These are phyloP conservation scores for Lymantria dispar DNA, from an alignment of 2,888 invertebrate species.

Conservation along the genomic window DNA sequence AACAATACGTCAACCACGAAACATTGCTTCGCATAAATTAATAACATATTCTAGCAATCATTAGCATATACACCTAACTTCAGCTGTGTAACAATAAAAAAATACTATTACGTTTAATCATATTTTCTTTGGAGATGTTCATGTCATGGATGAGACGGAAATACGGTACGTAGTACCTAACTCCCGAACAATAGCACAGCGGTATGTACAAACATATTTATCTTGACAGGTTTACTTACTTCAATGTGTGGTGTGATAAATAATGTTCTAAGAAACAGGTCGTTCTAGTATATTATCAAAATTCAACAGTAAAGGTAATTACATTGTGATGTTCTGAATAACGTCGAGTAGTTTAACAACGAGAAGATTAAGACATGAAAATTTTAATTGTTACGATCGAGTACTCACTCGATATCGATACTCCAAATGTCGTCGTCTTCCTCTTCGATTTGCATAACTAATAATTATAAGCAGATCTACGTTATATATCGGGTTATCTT, in stretches of 20 bases:
- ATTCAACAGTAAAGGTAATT: constrained; percentile 37
- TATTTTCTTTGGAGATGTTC: constrained; percentile 20
- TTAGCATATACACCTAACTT: too few species aligned
- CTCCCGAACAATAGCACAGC: constrained; percentile 56
- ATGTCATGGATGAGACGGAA: constrained; percentile 36
- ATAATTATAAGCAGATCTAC: constrained; percentile 11
- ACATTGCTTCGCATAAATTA: too few species aligned
- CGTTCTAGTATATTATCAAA: constrained; percentile 48
- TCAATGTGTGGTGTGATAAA: constrained; percentile 53
- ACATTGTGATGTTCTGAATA: constrained; percentile 16
- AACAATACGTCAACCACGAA: too few species aligned
- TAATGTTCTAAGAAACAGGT: constrained; percentile 62
- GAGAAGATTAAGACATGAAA: constrained; percentile 25
- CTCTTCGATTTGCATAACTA: constrained; percentile 35
- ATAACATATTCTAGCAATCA: too few species aligned
- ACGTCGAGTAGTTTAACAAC: constrained; percentile 6
- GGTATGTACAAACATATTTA: constrained; percentile 52
- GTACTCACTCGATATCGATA: constrained; percentile 61
- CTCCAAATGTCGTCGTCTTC: constrained; percentile 58
- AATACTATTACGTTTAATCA: constrained; percentile 17
- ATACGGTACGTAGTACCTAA: constrained; percentile 30
- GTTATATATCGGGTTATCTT: constrained; percentile 11
- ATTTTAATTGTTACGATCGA: constrained; percentile 26
- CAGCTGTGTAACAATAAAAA: constrained; percentile 25
- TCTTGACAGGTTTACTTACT: constrained; percentile 75